A percentile compares a stretch with the other conserved stretches of the same genome.
Evolutionary conservation across 2,113 vertebrate genomes (phyloP).

Genomic region (Bettongia penicillata): DNA sequence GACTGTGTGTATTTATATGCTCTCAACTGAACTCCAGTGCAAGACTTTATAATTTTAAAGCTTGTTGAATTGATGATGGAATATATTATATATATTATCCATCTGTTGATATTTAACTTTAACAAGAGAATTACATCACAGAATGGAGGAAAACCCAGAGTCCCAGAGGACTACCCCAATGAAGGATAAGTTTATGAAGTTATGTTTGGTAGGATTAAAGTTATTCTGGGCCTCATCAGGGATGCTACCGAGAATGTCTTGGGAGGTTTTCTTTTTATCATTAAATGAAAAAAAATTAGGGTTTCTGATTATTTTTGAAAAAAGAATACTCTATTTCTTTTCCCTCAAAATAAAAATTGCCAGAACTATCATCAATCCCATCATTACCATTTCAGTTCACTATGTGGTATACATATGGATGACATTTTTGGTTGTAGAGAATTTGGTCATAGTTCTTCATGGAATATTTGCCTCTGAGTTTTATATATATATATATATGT

Average conservation of each 20-base stretch:
- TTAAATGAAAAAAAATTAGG: neutral
- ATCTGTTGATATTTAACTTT: neutral
- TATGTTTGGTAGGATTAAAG: neutral
- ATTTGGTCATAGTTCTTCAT: neutral
- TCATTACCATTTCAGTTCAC: neutral
- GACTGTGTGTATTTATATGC: neutral
- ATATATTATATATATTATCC: neutral
- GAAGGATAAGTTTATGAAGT: neutral
- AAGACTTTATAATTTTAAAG: neutral
- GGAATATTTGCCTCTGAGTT: conserved; percentile 10
- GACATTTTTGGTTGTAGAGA: neutral
- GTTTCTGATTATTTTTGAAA: neutral
- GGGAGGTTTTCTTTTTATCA: neutral
- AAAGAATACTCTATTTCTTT: neutral
- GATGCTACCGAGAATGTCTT: neutral
- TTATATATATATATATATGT: neutral
- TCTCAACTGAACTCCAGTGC: neutral
- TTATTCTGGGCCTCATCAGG: neutral
- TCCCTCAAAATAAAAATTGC: neutral
- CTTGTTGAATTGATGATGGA: neutral
- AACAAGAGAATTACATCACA: neutral
- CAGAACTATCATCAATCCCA: conserved; percentile 25
- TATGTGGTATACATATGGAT: neutral
- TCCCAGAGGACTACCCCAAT: neutral
- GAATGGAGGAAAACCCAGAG: neutral